Evolutionary conservation across 2,888 invertebrate species (phyloP).

Genomic region (Bugulina stolonifera): DNA sequence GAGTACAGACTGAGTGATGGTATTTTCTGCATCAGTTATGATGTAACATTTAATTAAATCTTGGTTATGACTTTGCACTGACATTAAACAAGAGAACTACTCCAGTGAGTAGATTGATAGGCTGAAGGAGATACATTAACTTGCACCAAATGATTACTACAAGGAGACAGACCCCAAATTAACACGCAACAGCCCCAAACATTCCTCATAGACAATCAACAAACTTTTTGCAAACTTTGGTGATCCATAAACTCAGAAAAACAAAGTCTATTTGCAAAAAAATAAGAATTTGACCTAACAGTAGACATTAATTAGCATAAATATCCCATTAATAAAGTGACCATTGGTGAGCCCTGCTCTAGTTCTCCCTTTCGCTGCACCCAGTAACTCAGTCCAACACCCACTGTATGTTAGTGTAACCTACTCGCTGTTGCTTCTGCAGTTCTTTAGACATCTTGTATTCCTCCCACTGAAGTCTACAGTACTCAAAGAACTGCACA

Average conservation of each 20-base stretch:
- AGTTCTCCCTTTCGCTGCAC: too few species aligned
- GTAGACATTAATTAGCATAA: not conserved
- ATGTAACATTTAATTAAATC: not conserved
- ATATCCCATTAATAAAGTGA: not conserved
- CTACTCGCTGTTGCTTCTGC: constrained; percentile 45
- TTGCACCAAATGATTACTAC: not conserved
- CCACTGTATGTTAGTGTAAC: too few species aligned
- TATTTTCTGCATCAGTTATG: not conserved
- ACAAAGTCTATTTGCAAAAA: too few species aligned
- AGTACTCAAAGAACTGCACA: constrained; percentile 40
- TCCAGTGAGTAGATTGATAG: not conserved
- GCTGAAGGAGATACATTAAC: not conserved
- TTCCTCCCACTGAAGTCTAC: constrained; percentile 41
- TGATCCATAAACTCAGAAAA: too few species aligned
- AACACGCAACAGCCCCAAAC: too few species aligned
- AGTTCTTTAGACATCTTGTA: constrained; percentile 41
- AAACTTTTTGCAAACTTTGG: too few species aligned
- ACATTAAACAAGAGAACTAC: not conserved
- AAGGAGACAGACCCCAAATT: too few species aligned
- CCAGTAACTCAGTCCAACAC: too few species aligned
- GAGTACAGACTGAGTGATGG: not conserved
- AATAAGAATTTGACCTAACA: not conserved
- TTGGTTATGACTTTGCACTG: not conserved
- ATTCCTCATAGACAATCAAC: too few species aligned
- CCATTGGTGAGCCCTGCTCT: too few species aligned